Evolutionary conservation across 2,888 invertebrate genomes (phyloP), one percentile per base, ranked within the genome.

Genomic region (Spodoptera picta): DNA sequence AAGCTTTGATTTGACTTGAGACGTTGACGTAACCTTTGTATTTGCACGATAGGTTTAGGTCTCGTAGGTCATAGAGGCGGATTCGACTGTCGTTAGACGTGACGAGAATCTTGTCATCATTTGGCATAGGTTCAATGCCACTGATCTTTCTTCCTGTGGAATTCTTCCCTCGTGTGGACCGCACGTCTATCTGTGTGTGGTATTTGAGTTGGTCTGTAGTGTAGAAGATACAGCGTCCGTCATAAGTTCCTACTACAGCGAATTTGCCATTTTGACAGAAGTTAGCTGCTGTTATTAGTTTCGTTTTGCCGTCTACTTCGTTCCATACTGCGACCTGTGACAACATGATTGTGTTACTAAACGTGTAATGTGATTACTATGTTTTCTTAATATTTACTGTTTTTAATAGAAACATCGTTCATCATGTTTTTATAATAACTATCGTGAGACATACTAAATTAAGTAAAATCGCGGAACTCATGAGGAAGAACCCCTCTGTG

Each of bases 1-100:
- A 98, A 0, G 99, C 99, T 83, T 99, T 98, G 58, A 99, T 99
- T 88, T 99, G 99, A 87, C 99, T 99, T 77, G 98, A 99, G 6
- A 98, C 97, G 92, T 99, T 99, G 0, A 98, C 97, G 87, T 98
- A 98, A 0, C 89, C 98, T 84, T 98, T 98, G 92, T 98, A 99
- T 92, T 99, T 99, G 95, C 99, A 99, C 0, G 98, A 98, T 19
- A 99, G 94, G 83, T 98, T 99, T 62, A 99, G 93, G 89, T 99
- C 99, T 57, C 99, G 93, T 42, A 99, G 95, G 91, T 99, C 99
- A 92, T 99, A 99, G 24, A 99, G 95, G 19, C 99, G 95, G 64
- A 99, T 98, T 10, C 99, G 95, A 80, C 99, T 99, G 87, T 99
- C 99, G 90, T 99, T 99, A 0, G 99, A 99, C 0, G 99, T 99